These are phyloP conservation scores for Mirounga angustirostris DNA, from an alignment of 2,113 vertebrate genomes.

Conservation along the genomic window DNA sequence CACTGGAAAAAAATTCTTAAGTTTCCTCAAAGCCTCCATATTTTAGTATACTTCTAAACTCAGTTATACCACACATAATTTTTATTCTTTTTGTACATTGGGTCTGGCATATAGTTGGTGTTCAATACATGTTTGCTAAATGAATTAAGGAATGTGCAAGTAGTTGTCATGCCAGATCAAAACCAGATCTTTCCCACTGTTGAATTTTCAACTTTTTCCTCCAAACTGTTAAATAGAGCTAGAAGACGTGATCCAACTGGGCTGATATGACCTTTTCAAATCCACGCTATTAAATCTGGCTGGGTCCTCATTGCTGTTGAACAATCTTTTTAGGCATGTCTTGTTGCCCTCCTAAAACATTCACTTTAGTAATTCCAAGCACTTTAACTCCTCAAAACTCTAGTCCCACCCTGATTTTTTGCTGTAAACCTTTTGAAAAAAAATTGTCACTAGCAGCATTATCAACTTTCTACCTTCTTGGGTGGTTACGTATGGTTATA, in stretches of 20 bases:
- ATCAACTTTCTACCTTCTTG: neutral
- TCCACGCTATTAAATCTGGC: slow-evolving; percentile 19
- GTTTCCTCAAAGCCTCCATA: neutral
- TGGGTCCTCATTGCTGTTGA: neutral
- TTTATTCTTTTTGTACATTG: neutral
- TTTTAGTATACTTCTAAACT: neutral
- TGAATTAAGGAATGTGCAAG: neutral
- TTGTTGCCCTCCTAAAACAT: slow-evolving; percentile 7
- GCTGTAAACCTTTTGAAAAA: neutral
- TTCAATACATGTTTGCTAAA: slow-evolving; percentile 17
- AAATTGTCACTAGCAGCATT: neutral
- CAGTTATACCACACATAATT: neutral
- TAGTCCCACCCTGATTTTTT: neutral
- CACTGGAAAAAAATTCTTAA: neutral
- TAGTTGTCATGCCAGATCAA: neutral
- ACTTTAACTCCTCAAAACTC: neutral
- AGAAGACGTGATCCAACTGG: neutral
- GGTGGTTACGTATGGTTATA: neutral
- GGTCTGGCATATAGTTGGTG: neutral
- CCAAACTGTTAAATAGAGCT: neutral
- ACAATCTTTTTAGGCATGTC: neutral
- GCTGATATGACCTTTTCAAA: neutral
- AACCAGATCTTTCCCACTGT: neutral
- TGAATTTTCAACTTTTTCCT: neutral
- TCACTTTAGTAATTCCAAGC: neutral